These are phyloP conservation scores for Bimastos eiseni DNA, from an alignment of 2,888 invertebrate species.

Conservation along the genomic window DNA sequence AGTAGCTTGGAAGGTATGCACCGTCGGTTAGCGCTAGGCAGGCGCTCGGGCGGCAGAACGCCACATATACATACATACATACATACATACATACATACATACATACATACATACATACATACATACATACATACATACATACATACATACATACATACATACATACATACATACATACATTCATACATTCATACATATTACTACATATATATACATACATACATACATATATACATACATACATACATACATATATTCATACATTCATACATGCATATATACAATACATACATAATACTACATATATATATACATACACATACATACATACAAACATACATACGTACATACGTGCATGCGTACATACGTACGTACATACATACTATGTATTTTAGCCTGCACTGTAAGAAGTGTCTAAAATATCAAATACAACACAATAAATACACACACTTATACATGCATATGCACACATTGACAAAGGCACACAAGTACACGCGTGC, in stretches of 20 bases:
- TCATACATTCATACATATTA: not conserved
- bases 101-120: slow-evolving; percentile 31
- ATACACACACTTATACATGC: no score
- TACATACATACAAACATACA: not conserved
- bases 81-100: slow-evolving; percentile 23
- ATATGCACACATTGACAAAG: no score
- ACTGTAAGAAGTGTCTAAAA: no score
- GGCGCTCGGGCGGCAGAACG: no score
- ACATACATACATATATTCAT: not conserved
- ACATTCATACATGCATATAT: not conserved
- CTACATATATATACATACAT: not conserved
- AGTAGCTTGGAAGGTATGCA: no score
- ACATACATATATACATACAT: not conserved
- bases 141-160: not conserved
- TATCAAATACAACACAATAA: no score
- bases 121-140: slow-evolving; percentile 30
- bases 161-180: not conserved
- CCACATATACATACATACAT: not conserved
- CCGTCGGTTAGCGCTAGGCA: no score
- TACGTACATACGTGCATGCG: not conserved
- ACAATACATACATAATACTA: not conserved
- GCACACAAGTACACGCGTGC: no score
- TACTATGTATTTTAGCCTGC: no score
- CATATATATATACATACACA: no score
- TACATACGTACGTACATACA: no score